These are phyloP conservation scores for Gavialis gangeticus DNA, from an alignment of 2,113 vertebrate species.

Conservation along the genomic window DNA sequence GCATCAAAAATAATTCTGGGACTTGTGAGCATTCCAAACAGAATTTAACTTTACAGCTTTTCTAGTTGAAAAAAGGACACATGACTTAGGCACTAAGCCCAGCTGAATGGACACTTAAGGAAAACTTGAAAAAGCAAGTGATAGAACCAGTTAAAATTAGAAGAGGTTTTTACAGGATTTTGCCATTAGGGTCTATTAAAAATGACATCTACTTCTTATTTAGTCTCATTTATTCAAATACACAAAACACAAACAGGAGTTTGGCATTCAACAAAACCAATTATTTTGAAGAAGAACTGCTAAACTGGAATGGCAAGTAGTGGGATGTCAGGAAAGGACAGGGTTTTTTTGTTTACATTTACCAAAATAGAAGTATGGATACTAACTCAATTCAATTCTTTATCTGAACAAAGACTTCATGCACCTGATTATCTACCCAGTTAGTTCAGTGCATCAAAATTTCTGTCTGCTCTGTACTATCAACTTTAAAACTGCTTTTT, in stretches of 20 bases:
- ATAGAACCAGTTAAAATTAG: not conserved
- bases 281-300: not conserved
- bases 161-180: not conserved
- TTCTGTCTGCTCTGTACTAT: not conserved
- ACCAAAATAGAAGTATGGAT: not conserved
- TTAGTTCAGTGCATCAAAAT: not conserved
- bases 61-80: not conserved
- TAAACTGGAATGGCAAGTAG: not conserved
- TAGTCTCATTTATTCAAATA: not conserved
- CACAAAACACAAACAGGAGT: not conserved
- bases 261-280: not conserved
- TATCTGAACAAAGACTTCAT: not conserved
- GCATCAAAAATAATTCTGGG: not conserved
- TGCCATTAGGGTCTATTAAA: not conserved
- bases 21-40: not conserved
- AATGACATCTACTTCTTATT: not conserved
- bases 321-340: too few species aligned
- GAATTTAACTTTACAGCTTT: not conserved
- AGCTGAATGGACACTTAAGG: too few species aligned
- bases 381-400: not conserved
- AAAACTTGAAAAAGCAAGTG: not conserved
- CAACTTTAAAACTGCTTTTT: not conserved
- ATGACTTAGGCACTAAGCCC: not conserved
- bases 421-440: not conserved
- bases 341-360: not conserved